Evolutionary conservation across 2,888 invertebrate species (phyloP).

Genomic region (Belgica antarctica): DNA sequence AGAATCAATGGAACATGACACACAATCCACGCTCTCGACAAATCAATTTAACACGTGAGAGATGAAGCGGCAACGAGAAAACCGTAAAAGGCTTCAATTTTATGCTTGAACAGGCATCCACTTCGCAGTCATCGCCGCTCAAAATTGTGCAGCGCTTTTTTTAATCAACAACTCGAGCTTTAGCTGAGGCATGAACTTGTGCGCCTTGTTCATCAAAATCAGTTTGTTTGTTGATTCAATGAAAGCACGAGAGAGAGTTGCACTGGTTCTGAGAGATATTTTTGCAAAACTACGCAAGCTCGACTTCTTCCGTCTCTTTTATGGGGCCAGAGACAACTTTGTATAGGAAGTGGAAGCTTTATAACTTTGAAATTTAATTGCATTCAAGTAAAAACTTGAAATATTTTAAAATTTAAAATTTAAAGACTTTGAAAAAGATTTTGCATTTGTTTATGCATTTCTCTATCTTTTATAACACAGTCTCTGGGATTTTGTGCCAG

Average conservation of each 20-base stretch:
- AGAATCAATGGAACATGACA: neutral
- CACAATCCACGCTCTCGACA: too few relatives aligned
- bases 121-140: too few relatives aligned
- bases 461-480: too few relatives aligned
- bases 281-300: neutral
- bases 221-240: neutral
- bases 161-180: neutral
- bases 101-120: too few relatives aligned
- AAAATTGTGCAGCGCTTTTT: neutral
- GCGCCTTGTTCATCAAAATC: neutral
- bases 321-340: too few relatives aligned
- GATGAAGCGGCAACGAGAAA: too few relatives aligned
- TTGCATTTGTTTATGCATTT: too few relatives aligned
- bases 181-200: neutral
- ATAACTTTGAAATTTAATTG: neutral
- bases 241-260: neutral
- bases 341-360: neutral
- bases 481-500: too few relatives aligned
- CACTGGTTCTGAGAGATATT: neutral
- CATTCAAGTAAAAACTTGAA: neutral
- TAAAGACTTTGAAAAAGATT: too few relatives aligned
- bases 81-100: too few relatives aligned
- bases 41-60: too few relatives aligned
- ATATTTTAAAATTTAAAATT: too few relatives aligned
- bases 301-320: neutral